Conservation (phyloP, 2,797 vertebrate genomes). For the Macrochelys suwanniensis region DNA sequence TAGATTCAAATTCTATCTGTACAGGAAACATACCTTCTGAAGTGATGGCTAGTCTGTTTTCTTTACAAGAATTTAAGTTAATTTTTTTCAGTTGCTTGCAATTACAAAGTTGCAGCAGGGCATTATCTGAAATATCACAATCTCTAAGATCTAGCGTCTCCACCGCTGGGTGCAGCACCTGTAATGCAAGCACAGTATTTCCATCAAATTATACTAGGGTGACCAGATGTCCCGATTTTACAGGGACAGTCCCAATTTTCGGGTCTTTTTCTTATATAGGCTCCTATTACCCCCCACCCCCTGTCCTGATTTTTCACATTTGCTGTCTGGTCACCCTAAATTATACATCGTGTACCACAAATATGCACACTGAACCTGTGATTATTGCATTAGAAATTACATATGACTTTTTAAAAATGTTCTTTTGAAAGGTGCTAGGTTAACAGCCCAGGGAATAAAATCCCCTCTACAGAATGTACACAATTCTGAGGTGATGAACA, state of each 20-base stretch:
- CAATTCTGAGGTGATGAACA: background rate
- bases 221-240: no score
- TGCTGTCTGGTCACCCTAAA: no score
- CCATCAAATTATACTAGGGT: background rate
- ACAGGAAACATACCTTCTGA: constrained; percentile 84
- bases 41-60: constrained; percentile 83
- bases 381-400: background rate
- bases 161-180: constrained; percentile 87
- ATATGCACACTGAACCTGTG: background rate
- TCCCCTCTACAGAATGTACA: background rate
- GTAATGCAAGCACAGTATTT: constrained; percentile 52
- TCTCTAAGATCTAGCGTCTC: constrained; percentile 85
- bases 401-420: background rate
- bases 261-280: no score
- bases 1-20: constrained; percentile 13
- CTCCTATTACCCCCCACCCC: no score
- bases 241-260: no score
- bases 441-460: background rate
- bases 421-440: background rate
- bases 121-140: constrained; percentile 86
- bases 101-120: constrained; percentile 83
- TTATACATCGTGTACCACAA: background rate
- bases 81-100: constrained; percentile 87
- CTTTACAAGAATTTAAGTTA: constrained; percentile 82
- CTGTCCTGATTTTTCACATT: no score